phyloP scores from a whole-genome alignment of 2,888 invertebrate genomes.

The Tetropium fuscum region DNA sequence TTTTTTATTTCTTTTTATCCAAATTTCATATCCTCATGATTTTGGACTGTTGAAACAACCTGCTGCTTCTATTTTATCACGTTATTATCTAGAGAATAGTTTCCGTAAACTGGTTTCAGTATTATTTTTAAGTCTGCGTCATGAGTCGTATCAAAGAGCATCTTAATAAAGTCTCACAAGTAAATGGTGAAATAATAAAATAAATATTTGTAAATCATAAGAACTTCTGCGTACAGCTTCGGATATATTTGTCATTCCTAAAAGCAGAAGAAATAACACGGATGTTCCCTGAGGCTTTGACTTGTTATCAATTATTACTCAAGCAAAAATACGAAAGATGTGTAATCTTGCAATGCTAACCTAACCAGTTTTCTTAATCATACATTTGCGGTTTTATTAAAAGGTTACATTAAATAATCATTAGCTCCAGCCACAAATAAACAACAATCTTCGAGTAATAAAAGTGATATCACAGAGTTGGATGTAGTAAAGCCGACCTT shows the following conservation, averaged over 20 bases:
- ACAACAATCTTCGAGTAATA: slow-evolving; percentile 1
- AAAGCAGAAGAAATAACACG: slow-evolving; percentile 12
- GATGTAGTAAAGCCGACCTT: not conserved
- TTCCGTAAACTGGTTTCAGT: not conserved
- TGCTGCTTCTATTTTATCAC: too few relatives aligned
- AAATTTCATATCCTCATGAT: too few relatives aligned
- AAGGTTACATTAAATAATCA: slow-evolving; percentile 1
- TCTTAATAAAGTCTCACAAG: slow-evolving; percentile 1
- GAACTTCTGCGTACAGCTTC: not conserved
- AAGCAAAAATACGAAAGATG: not conserved
- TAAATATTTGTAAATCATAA: slow-evolving; percentile 7
- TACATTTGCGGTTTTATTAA: slow-evolving; percentile 12
- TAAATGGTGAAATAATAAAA: not conserved
- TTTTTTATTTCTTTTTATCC: too few relatives aligned
- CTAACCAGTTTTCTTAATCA: slow-evolving; percentile 6
- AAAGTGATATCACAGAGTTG: slow-evolving; percentile 4
- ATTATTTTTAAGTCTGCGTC: slow-evolving; percentile 2
- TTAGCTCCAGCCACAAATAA: not conserved
- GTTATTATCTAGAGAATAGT: too few relatives aligned
- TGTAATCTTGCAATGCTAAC: slow-evolving; percentile 4
- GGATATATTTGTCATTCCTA: slow-evolving; percentile 1
- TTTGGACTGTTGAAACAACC: too few relatives aligned
- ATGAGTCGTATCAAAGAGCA: not conserved
- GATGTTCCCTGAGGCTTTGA: not conserved
- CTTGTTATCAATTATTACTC: slow-evolving; percentile 3